Evolutionary conservation across 2,888 invertebrate species (phyloP), one percentile per base, ranked within the genome.

Genomic region (Thymelicus lineola): DNA sequence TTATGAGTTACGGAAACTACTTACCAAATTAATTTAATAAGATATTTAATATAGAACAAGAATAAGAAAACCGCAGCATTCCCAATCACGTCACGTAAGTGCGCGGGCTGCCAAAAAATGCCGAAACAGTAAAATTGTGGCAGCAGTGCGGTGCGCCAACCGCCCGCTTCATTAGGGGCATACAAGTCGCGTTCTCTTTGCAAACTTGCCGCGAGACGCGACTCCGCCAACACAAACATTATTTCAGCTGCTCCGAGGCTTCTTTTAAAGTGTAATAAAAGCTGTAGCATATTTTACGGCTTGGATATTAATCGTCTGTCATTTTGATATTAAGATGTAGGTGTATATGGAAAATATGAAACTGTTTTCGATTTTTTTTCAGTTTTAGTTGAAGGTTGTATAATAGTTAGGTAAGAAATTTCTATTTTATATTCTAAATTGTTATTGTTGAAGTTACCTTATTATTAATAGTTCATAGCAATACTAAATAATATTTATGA

Each of bases 121-220:
- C n/a, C 36, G 59, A 35, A 66, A 58, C 59, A 67, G 60, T 66
- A 42, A 86, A 85, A 80, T 80, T 79, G 79, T 77, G 72, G 78
- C 77, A 78, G 78, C 77, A 78, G 78, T 77, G 71, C 75, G 71
- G 65, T 67, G 69, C 57, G 71, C 42, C 42, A 12, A 3, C 75
- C 79, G 82, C 87, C 78, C 79, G 78, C 80, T 86, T 87, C 86
- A 84, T 87, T 87, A 87, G 81, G 81, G 57, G 46, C 63, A 53
- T 80, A 78, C 78, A 81, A 68, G 67, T 61, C 61, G 55, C 46
- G 81, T 77, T 66, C 50, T 64, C 50, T 67, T 53, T 57, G 58
- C 59, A 53, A 68, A 62, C 61, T 68, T 67, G 67, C 60, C 28
- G 28, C 61, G 58, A 38, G 36, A 60, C 20, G 60, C 53, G 38